phyloP scores from a whole-genome alignment of 2,797 vertebrate genomes.

The Fistularia tabacaria region DNA sequence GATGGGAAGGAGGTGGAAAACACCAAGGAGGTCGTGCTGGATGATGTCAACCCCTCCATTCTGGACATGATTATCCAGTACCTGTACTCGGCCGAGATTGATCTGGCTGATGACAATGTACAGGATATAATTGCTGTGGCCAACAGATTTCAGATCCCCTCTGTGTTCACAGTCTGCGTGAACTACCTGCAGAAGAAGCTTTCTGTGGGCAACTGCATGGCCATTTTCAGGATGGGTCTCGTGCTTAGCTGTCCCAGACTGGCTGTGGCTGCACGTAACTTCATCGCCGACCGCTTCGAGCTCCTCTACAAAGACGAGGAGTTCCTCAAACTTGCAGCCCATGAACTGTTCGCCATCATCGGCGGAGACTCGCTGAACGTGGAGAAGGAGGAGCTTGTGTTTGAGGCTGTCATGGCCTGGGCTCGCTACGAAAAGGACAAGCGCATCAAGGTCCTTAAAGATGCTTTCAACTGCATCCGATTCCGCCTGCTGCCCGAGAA shows the following conservation, averaged over 20 bases:
- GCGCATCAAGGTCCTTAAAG: constrained; percentile 82
- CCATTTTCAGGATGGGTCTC: constrained; percentile 91
- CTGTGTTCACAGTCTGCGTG: constrained; percentile 95
- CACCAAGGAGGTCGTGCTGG: constrained; percentile 87
- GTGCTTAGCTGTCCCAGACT: constrained; percentile 92
- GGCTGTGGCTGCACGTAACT: constrained; percentile 89
- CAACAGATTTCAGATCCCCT: constrained; percentile 97
- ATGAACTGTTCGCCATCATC: constrained; percentile 91
- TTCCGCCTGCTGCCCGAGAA: constrained; percentile 94
- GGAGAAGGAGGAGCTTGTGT: constrained; percentile 91
- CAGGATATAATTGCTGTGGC: constrained; percentile 96
- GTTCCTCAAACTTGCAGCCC: constrained; percentile 89
- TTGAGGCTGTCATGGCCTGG: constrained; percentile 94
- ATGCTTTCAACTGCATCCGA: constrained; percentile 94
- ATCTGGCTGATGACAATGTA: constrained; percentile 92
- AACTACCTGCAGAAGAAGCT: constrained; percentile 96
- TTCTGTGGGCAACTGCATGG: constrained; percentile 86
- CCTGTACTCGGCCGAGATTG: constrained; percentile 94
- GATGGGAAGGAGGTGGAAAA: constrained; percentile 87
- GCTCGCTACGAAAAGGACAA: constrained; percentile 86
- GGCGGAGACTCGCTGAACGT: constrained; percentile 89
- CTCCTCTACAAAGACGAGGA: constrained; percentile 87
- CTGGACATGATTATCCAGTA: constrained; percentile 92
- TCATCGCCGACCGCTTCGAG: constrained; percentile 89
- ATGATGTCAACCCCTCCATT: constrained; percentile 85